A percentile compares a stretch with the other conserved stretches of the same genome.
phyloP scores from a whole-genome alignment of 2,888 invertebrate genomes.

The Dexiosoma caninum region DNA sequence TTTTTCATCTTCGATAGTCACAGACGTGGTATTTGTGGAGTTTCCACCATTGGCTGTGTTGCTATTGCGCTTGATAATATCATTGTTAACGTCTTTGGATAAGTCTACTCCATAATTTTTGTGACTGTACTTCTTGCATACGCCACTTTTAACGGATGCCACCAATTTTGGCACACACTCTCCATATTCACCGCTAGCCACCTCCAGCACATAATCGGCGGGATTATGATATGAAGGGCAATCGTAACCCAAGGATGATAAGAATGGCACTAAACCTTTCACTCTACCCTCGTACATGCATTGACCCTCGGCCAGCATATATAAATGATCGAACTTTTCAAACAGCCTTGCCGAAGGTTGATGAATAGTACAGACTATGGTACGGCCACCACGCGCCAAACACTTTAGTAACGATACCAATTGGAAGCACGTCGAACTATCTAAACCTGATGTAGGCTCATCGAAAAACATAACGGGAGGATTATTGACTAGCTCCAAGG shows the following conservation, averaged over 20 bases:
- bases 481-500: conserved; percentile 94
- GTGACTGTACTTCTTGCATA: conserved; percentile 82
- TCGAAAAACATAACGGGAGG: conserved; percentile 99
- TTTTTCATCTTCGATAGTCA: conserved; percentile 77
- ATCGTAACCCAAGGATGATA: conserved; percentile 89
- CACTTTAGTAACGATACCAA: conserved; percentile 93
- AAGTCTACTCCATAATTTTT: conserved; percentile 72
- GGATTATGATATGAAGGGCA: conserved; percentile 98
- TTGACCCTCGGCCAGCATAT: conserved; percentile 93
- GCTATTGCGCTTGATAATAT: conserved; percentile 79
- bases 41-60: conserved; percentile 72
- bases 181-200: conserved; percentile 96
- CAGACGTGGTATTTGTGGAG: conserved; percentile 76
- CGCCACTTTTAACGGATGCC: conserved; percentile 88
- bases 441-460: conserved; percentile 94
- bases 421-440: conserved; percentile 96
- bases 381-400: conserved; percentile 90
- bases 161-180: conserved; percentile 91
- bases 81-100: conserved; percentile 79
- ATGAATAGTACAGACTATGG: conserved; percentile 97
- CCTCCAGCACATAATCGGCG: conserved; percentile 98
- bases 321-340: conserved; percentile 96
- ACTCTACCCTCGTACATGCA: conserved; percentile 95
- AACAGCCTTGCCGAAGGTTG: conserved; percentile 97
- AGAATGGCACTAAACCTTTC: conserved; percentile 90